These are phyloP conservation scores for Caenorhabditis remanei DNA, from an alignment of 1,140 invertebrate genomes.

Conservation along the genomic window DNA sequence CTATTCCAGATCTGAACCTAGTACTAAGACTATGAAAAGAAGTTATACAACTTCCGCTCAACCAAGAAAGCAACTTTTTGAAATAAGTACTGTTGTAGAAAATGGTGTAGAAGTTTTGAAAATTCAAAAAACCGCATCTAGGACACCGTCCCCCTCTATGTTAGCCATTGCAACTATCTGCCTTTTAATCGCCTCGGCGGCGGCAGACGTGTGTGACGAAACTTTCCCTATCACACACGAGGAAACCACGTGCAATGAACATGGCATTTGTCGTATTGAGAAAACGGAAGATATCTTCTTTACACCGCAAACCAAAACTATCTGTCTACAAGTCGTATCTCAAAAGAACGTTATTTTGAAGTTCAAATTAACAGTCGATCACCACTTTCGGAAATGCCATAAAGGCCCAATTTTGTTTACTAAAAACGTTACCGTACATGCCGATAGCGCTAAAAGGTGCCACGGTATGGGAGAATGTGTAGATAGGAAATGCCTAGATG, in stretches of 20 bases:
- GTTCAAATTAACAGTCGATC: not conserved
- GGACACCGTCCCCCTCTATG: not conserved
- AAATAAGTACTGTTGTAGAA: not conserved
- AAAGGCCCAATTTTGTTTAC: not conserved
- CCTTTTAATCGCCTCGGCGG: not conserved
- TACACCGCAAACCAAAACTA: not conserved
- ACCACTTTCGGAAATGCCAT: not conserved
- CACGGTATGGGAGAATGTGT: not conserved
- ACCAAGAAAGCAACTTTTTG: not conserved
- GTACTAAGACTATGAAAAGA: not conserved
- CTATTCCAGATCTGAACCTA: not conserved
- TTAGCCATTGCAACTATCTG: not conserved
- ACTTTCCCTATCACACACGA: not conserved
- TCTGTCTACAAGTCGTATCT: not conserved
- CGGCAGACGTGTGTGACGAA: not conserved
- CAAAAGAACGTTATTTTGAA: not conserved
- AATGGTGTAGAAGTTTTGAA: not conserved
- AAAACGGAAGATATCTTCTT: not conserved
- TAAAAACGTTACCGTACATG: not conserved
- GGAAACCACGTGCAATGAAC: not conserved
- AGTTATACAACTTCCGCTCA: not conserved
- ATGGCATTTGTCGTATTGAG: not conserved
- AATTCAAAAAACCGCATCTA: not conserved
- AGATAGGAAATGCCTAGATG: not conserved
- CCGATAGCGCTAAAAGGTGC: not conserved